Evolutionary conservation across 2,888 invertebrate species (phyloP).

Genomic region (Dendrolimus pini): DNA sequence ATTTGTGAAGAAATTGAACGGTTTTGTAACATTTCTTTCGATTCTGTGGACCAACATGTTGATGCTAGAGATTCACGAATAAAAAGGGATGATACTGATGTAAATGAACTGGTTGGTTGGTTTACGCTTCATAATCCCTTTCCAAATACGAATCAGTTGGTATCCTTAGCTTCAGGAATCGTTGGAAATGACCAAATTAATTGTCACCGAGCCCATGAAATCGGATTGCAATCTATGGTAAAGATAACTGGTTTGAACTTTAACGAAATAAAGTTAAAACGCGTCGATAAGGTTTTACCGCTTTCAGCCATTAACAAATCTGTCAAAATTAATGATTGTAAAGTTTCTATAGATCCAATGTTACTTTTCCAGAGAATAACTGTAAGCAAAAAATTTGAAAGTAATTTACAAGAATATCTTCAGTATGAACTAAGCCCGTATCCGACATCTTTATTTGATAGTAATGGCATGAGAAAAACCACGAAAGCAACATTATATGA

Average conservation of each 20-base stretch:
- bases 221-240: conserved; percentile 20
- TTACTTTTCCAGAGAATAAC: conserved; percentile 25
- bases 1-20: conserved; percentile 11
- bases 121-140: conserved; percentile 14
- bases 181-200: too few species aligned
- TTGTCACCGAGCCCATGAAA: conserved; percentile 18
- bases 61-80: conserved; percentile 17
- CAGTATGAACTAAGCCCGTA: conserved; percentile 23
- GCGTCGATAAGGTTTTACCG: conserved; percentile 30
- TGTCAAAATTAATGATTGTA: conserved; percentile 31
- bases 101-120: conserved; percentile 15
- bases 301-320: conserved; percentile 26
- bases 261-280: conserved; percentile 31
- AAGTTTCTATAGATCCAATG: conserved; percentile 18
- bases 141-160: conserved; percentile 13
- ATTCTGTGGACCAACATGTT: conserved; percentile 15
- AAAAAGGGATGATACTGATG: conserved; percentile 10
- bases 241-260: conserved; percentile 27
- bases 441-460: conserved; percentile 22
- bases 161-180: conserved; percentile 17
- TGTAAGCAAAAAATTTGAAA: conserved; percentile 19
- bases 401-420: conserved; percentile 21
- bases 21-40: conserved; percentile 12
- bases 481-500: conserved; percentile 20
- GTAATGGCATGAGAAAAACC: conserved; percentile 20